Base-by-base conservation (phyloP, 2,797 vertebrate species). In the Chromobotia macracanthus region DNA sequence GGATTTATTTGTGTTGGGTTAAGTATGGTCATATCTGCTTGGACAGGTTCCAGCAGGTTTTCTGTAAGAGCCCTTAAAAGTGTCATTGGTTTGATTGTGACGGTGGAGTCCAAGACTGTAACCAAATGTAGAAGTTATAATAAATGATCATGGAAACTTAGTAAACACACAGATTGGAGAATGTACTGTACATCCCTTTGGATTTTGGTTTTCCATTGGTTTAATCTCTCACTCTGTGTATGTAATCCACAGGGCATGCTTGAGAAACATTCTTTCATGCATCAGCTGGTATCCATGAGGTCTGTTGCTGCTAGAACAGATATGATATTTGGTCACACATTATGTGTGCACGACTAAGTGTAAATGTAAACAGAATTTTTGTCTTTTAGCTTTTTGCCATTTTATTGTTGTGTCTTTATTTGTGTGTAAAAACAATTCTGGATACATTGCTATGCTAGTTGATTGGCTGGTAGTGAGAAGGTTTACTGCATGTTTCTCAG, bases 21-120 rank as follows among this genome's bases (percentile, higher is more conserved):
- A 23, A 64, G 44, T n/a, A 3, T 64, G 46, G 12, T 53, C 46
- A 15, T 25, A 51, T 31, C 9, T 38, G 19, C 11, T 75, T 65
- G 72, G 50, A 23, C 31, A 53, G 31, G 19, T n/a, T 75, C 19
- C 19, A 75, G 28, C 25, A 10, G 58, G 6, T 64, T 64, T 64
- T 38, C 31, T 64, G 19, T n/a, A 41, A 12, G 61, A 19, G 61
- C 58, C 5, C 25, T 61, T 60, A 13, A 61, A 28, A 16, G 25
- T 61, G 53, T 53, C 31, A 53, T 18, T 4, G 1, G 12, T 66
- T 74, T 31, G 5, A 65, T 11, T 66, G 48, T 53, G 15, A 66
- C 18, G 28, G 7, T 53, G 48, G 0, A 16, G 19, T 66, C 19
- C 21, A 55, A 25, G 19, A n/a, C 50, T 44, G 1, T 28, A 18